These are phyloP conservation scores for Dipodomys stephensi DNA, from an alignment of 2,113 vertebrate genomes.

Conservation along the genomic window DNA sequence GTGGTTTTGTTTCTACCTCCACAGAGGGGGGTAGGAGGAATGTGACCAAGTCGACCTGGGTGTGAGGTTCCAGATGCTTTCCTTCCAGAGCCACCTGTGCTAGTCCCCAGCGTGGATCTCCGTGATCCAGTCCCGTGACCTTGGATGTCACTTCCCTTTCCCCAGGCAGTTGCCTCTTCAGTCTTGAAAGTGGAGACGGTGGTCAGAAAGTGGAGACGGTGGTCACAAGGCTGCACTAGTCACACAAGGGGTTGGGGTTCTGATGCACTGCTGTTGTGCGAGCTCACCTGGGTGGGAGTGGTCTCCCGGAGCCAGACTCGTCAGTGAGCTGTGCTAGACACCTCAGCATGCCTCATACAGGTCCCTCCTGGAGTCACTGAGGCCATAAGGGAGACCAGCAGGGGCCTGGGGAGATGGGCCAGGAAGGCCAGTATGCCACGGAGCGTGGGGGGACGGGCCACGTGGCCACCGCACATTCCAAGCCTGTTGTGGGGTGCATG, in stretches of 20 bases:
- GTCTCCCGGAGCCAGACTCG: not conserved
- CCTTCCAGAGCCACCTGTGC: not conserved
- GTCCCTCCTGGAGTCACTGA: not conserved
- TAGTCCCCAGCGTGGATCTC: too few species aligned
- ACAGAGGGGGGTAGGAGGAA: too few species aligned
- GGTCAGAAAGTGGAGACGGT: too few species aligned
- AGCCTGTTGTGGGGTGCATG: too few species aligned
- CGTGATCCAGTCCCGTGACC: not conserved
- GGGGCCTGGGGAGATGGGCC: too few species aligned
- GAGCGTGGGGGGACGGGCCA: fast-evolving
- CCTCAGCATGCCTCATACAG: not conserved
- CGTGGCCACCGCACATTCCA: too few species aligned
- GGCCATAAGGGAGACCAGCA: fast-evolving
- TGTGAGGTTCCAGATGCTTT: not conserved
- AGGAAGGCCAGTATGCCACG: not conserved
- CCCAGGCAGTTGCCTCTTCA: not conserved
- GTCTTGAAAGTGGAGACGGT: too few species aligned
- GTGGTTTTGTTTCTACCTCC: not conserved
- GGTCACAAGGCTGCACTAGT: not conserved
- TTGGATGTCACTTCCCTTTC: slow-evolving; percentile 40
- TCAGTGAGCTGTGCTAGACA: not conserved
- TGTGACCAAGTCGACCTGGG: not conserved
- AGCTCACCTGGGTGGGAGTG: not conserved
- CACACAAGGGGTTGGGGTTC: too few species aligned
- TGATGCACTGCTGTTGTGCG: not conserved